Base-by-base conservation (phyloP, 2,797 vertebrate species). In the Zenarchopterus dispar region DNA sequence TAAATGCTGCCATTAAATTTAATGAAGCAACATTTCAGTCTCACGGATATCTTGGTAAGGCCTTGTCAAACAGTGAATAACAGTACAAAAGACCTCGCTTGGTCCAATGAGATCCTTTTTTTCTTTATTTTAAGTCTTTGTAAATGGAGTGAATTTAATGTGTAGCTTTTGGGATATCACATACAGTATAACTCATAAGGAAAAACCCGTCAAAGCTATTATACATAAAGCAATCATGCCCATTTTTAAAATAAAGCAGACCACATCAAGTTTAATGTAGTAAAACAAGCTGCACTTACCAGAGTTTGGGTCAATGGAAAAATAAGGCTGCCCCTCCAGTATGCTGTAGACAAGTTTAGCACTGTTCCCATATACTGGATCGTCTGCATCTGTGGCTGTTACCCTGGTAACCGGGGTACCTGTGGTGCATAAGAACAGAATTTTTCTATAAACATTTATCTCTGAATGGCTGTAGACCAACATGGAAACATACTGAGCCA, bases 331-430 rank as follows among this genome's bases (percentile, higher is more conserved):
- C 17, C 98, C 98, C 83, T 99, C 96, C 83, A 99, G 87, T 62
- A 99, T 98, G 88, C 98, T 99, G 73, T 99, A 99, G 70, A 99
- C 96, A 62, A 99, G 89, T 83, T 94, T 98, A 46, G 98, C 98
- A 13, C 98, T 99, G 61, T 98, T 99, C 80, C 98, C 97, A 7
- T 99, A 99, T 53, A 98, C 96, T 0, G 98, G 96, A 75, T 99
- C 98, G 56, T 99, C 98, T 0, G 97, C 95, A 56, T 99, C 98
- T 0, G 96, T 98, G 6, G 98, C 98, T 46, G 96, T 99, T 75
- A 99, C 95, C 75, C 94, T 94, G 65, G 96, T 98, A 64, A 99
- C 98, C 36, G 95, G 96, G 1, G 97, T 97, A 62, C 98, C 98
- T 99, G 89, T 67, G 74, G 21, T 44, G 45, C 45, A 84, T 61